Percentiles rank a stretch among this genome's conserved stretches.
These are phyloP conservation scores for Diachasma alloeum DNA, from an alignment of 1,140 invertebrate species.

Conservation along the genomic window DNA sequence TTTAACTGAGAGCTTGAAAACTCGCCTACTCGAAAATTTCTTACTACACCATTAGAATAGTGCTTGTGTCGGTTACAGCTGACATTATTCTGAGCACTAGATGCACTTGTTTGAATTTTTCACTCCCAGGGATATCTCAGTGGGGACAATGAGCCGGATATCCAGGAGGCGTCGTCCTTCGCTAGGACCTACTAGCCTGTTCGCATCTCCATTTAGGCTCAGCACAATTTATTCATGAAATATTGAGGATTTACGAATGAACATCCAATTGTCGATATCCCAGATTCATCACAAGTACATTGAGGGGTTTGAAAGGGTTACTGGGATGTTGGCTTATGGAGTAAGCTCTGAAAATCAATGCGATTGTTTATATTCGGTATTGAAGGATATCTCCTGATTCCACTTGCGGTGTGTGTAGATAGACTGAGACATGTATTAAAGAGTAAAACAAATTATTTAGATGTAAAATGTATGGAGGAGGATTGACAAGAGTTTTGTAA, in stretches of 20 bases:
- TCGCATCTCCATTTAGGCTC: not conserved
- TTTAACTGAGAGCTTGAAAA: constrained; percentile 18
- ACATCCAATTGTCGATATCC: not conserved
- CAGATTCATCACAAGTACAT: not conserved
- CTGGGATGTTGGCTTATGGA: not conserved
- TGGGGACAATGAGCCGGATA: constrained; percentile 54
- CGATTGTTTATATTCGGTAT: not conserved
- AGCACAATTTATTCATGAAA: not conserved
- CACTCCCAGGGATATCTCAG: constrained; percentile 57
- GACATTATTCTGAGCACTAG: constrained; percentile 41
- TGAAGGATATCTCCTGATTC: constrained; percentile 19
- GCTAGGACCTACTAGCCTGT: constrained; percentile 50
- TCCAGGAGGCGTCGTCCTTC: constrained; percentile 54
- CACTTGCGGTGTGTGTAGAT: constrained; percentile 47
- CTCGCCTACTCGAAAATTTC: constrained; percentile 1
- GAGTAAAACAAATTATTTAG: constrained; percentile 16
- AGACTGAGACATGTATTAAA: constrained; percentile 45
- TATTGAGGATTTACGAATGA: not conserved
- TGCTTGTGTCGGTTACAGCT: not conserved
- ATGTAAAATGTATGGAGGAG: constrained; percentile 11
- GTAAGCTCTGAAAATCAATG: not conserved
- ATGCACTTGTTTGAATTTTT: constrained; percentile 62
- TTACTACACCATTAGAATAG: not conserved
- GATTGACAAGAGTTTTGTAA: constrained; percentile 18
- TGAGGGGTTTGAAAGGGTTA: not conserved